Base-by-base conservation (phyloP, 35 echinoderm and acorn worm species). In the Apostichopus californicus region DNA sequence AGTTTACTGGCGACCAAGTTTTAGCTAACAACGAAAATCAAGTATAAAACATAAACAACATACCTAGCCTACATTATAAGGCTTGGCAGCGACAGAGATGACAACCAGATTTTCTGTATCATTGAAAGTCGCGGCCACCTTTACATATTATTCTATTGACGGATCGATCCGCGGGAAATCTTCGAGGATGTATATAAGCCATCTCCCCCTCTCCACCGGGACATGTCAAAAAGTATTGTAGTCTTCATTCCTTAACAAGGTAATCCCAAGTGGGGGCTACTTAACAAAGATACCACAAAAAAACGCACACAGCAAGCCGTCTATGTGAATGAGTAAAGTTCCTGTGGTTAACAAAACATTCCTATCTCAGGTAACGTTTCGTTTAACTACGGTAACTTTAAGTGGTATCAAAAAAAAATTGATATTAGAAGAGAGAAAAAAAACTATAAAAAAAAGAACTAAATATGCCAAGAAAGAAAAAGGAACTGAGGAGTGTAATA, bases 301-400 rank as follows among this genome's bases (percentile, higher is more conserved):
- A 83, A 55, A 15, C 52, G 34, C 7, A 3, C 80, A 0, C 80
- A 83, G 80, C 80, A 83, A 46, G 80, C 55, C 17, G 55, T 83
- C 80, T 83, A 46, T 83, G 80, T 83, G 80, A 55, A 56, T 17
- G 7, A 83, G 17, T 56, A 2, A 83, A 56, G 55, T 55, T 83
- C 80, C 28, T 14, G 80, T 46, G 80, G 80, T 83, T 56, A 83
- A 56, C 34, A 83, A 83, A 83, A 83, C 80, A 83, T 83, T 83
- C 80, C 80, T 56, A 55, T 83, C 22, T 15, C 80, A 83, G 80
- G 80, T 83, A 83, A 34, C 34, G 80, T 83, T 83, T 55, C 80
- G 34, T 83, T 56, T 83, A 83, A 83, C 55, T 25, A 46, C 34
- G 55, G n/a, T 53, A 55, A n/a, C 46, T 53, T 83, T 55, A 83